Evolutionary conservation across 2,797 vertebrate species (phyloP), one percentile per base, ranked within the genome.

Genomic region (Sebastes hubbsi): DNA sequence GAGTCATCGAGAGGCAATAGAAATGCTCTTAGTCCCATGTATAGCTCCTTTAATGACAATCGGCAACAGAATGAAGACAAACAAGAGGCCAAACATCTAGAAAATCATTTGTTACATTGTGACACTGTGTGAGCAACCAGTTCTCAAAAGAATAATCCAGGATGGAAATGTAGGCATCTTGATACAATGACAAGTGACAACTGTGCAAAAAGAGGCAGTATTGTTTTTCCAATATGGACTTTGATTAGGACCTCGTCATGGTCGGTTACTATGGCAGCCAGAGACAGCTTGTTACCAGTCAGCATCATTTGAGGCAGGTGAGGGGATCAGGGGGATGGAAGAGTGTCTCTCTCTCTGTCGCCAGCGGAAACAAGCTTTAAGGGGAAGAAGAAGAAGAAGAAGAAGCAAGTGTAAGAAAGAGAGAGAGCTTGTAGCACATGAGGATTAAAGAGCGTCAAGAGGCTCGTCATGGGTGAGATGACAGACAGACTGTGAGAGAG

Each of bases 231-330:
- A 80, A n/a, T 63, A 66, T 79, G 61, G 54, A 72, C 78, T 82
- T 77, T 85, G 88, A 89, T 80, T 78, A 60, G 67, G 70, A 70
- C 55, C 70, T 82, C 29, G 38, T 91, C 85, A 75, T 63, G 85
- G 71, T 34, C 42, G 62, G 89, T 91, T 85, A 72, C 84, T 81
- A 83, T 92, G 81, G 89, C 65, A 92, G 89, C 88, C 56, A 1
- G 49, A 78, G 74, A 86, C 79, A 22, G n/a, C 49, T 83, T 75
- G 65, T 78, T 86, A 64, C 79, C 75, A 75, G 83, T 80, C 74
- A 10, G 72, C 77, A 69, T 80, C 73, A 56, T 81, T 78, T 63
- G 27, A 77, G 46, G 67, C 55, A 66, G 76, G 59, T 38, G 66
- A 73, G 67, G 56, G 67, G 72, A 62, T 54, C 16, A 3, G 29